Base-by-base conservation (phyloP, 1,140 invertebrate species). In the Cataglyphis hispanica region DNA sequence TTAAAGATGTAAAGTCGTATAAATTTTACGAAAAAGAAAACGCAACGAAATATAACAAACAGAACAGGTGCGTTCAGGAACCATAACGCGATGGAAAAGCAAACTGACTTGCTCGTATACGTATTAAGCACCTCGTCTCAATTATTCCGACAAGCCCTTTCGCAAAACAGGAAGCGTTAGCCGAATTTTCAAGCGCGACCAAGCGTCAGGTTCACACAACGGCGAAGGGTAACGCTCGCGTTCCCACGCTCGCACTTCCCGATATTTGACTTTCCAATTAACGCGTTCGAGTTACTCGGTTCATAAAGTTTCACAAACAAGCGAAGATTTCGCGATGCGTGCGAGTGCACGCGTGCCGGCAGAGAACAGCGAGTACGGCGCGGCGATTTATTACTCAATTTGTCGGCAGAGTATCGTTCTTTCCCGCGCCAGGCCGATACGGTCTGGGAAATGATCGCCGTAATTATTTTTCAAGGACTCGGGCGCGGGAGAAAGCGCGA, bases 251-350 rank as follows among this genome's bases (percentile, higher is more conserved):
- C 56, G 27, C 34, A 60, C 69, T 89, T 87, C 60, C 86, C 56
- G 69, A 87, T 87, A 91, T 91, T 90, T 92, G 90, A 92, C 92
- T 91, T 92, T 91, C 76, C 86, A 91, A 93, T 93, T 89, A 93
- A 89, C 87, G 83, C 91, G 89, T 69, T 74, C 72, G 56, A 70
- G 56, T 80, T 77, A 25, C n/a, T 60, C 74, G 75, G 72, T 70
- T 40, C 61, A 19, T 60, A 19, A 43, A 50, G 46, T 50, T 50
- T 60, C 40, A 40, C 63, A 22, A 37, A 70, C 53, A 70, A 70
- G 34, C 69, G 64, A 80, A 76, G 76, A 78, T 8, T 43, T 10
- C 25, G 40, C 34, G 19, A 37, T 34, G 70, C 46, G 64, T 56
- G 43, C 34, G 25, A 60, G 31, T 74, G 27, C 19, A 50, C 31